A percentile compares a stretch with the other conserved stretches of the same genome.
Conservation (phyloP, 2,888 invertebrate genomes). For the Ormyrus rosae region DNA sequence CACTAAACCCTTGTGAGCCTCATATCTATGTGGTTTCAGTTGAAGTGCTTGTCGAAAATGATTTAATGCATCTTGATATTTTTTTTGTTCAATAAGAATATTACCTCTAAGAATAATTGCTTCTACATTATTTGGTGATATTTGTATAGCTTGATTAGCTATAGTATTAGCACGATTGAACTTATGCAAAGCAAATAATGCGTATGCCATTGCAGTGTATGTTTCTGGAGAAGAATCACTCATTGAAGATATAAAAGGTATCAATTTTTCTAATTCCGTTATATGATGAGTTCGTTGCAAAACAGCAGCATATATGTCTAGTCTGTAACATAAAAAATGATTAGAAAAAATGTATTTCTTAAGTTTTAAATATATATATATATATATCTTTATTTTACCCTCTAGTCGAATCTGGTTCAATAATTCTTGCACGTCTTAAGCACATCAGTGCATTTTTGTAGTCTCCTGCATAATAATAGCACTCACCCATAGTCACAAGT, state of each 20-base stretch:
- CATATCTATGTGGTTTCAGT: constrained; percentile 81
- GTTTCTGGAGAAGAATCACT: constrained; percentile 81
- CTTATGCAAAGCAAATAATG: constrained; percentile 81
- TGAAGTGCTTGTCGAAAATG: constrained; percentile 83
- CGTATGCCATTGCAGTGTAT: constrained; percentile 87
- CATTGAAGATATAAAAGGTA: constrained; percentile 75
- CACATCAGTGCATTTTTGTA: constrained; percentile 80
- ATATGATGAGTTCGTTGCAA: constrained; percentile 79
- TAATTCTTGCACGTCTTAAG: constrained; percentile 75
- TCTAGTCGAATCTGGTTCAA: constrained; percentile 72
- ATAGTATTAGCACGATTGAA: constrained; percentile 84
- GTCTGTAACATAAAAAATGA: constrained; percentile 72
- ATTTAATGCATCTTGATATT: constrained; percentile 81
- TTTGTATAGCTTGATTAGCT: constrained; percentile 83
- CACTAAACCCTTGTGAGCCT: constrained; percentile 87
- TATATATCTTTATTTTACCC: constrained; percentile 63
- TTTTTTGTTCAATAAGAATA: constrained; percentile 81
- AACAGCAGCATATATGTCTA: constrained; percentile 82
- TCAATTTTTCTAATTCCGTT: constrained; percentile 81
- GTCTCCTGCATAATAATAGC: constrained; percentile 85
- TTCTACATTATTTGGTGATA: constrained; percentile 83
- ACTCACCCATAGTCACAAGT: constrained; percentile 83
- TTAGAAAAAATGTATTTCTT: constrained; percentile 25
- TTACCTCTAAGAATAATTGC: constrained; percentile 85
- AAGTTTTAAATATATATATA: not conserved